Evolutionary conservation across 2,797 vertebrate species (phyloP).

Genomic region (Fratercula arctica): DNA sequence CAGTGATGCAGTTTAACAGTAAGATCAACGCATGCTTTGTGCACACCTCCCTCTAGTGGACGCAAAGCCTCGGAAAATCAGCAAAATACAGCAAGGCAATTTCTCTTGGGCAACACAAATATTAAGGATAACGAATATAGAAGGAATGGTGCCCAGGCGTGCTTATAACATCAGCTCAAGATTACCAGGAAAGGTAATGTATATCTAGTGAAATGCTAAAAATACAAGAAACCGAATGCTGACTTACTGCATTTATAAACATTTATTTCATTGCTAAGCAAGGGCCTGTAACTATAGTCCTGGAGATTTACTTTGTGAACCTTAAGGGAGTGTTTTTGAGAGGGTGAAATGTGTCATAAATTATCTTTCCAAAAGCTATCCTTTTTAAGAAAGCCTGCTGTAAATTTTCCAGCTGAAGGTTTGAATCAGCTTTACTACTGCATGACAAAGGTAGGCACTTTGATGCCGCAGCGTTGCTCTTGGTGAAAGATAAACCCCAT

Average conservation of each 20-base stretch:
- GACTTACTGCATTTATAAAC: not conserved
- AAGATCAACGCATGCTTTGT: not conserved
- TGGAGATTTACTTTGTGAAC: not conserved
- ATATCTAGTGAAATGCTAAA: not conserved
- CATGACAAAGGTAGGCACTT: accelerated
- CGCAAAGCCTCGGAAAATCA: not conserved
- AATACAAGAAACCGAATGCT: not conserved
- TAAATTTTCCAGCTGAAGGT: not conserved
- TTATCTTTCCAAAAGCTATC: not conserved
- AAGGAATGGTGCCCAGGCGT: not conserved
- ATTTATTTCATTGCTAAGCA: not conserved
- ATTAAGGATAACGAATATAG: not conserved
- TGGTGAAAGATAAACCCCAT: not conserved
- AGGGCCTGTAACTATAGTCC: not conserved
- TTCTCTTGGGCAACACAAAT: not conserved
- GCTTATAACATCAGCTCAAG: not conserved
- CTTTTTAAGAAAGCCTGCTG: not conserved
- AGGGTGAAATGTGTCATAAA: not conserved
- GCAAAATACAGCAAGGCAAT: not conserved
- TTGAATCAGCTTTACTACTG: not conserved
- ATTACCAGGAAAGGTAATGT: not conserved
- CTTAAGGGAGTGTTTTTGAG: not conserved
- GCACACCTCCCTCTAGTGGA: constrained; percentile 43
- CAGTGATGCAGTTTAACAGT: not conserved
- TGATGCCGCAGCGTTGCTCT: no score